Percentiles rank a stretch among this genome's conserved stretches.
These are phyloP conservation scores for Bryconaethiops microstoma DNA, from an alignment of 2,797 vertebrate species.

Conservation along the genomic window DNA sequence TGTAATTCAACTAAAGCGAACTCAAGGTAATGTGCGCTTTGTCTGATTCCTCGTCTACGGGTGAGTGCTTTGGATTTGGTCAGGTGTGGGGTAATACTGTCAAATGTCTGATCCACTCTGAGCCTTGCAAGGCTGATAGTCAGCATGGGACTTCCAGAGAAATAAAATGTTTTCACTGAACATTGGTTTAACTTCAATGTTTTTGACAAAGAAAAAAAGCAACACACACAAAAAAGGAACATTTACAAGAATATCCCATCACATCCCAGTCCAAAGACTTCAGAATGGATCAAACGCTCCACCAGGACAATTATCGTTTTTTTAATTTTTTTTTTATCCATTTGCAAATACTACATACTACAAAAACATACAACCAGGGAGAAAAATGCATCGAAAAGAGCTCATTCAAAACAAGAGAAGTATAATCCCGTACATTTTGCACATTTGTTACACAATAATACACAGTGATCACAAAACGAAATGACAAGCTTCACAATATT, in stretches of 20 bases:
- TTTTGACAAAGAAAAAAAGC: conserved; percentile 44
- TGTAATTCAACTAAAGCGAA: conserved; percentile 50
- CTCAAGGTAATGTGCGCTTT: conserved; percentile 42
- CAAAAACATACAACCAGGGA: conserved; percentile 67
- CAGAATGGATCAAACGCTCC: conserved; percentile 60
- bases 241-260: conserved; percentile 51
- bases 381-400: conserved; percentile 64
- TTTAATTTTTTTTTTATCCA: conserved; percentile 57
- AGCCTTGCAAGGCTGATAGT: conserved; percentile 47
- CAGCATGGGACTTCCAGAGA: conserved; percentile 48
- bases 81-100: conserved; percentile 58
- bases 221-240: conserved; percentile 52
- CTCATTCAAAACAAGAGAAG: conserved; percentile 64
- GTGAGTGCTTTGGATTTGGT: conserved; percentile 58
- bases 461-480: conserved; percentile 86
- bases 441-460: conserved; percentile 91
- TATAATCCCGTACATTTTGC: conserved; percentile 87
- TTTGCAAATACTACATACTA: conserved; percentile 67
- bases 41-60: conserved; percentile 46
- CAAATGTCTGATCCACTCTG: conserved; percentile 57
- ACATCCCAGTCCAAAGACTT: conserved; percentile 49
- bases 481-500: conserved; percentile 90
- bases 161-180: conserved; percentile 52
- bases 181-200: conserved; percentile 52
- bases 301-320: conserved; percentile 67